Base-by-base conservation (phyloP, 2,888 invertebrate species). In the Epinotia demarniana region DNA sequence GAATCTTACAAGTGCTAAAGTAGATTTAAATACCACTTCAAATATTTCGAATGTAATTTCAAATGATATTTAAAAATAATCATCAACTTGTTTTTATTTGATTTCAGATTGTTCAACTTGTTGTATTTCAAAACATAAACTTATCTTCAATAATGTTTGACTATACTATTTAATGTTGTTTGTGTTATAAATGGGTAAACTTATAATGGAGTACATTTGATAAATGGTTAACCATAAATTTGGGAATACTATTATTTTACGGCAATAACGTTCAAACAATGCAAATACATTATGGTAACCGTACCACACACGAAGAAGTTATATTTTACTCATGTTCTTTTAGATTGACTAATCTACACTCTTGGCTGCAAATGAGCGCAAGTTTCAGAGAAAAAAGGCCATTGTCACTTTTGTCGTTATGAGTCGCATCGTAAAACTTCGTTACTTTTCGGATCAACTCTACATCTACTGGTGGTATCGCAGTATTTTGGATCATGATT, bases 31-130 rank as follows among this genome's bases (percentile, higher is more conserved):
- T 19, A 19, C 23, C 27, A 46, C 68, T 19, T 58, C 69, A 18
- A 6, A 46, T 39, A 6, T 60, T 60, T 46, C 69, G 12, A 86
- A 86, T 77, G 76, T 80, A 64, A 81, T 84, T 78, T 76, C 76
- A 5, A 80, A 80, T 73, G 82, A 85, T 75, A 75, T 72, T 53
- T 66, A 73, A 75, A 80, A 80, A 43, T 4, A 39, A 3, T 18
- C 3, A 33, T 13, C 27, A 27, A 53, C 23, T 33, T 33, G 53
- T 53, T 53, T 33, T 66, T 66, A 66, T 66, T 66, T 66, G 11
- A 66, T 53, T 66, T 66, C 53, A 53, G 33, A n/a, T 53, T 66
- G 66, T 66, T 53, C 53, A 27, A 66, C 66, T 55, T 27, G 66
- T 66, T 66, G 53, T 66, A 66, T 66, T 66, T 53, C 66, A 19